phyloP scores from a whole-genome alignment of 1,140 invertebrate genomes.

The Colletes latitarsis region DNA sequence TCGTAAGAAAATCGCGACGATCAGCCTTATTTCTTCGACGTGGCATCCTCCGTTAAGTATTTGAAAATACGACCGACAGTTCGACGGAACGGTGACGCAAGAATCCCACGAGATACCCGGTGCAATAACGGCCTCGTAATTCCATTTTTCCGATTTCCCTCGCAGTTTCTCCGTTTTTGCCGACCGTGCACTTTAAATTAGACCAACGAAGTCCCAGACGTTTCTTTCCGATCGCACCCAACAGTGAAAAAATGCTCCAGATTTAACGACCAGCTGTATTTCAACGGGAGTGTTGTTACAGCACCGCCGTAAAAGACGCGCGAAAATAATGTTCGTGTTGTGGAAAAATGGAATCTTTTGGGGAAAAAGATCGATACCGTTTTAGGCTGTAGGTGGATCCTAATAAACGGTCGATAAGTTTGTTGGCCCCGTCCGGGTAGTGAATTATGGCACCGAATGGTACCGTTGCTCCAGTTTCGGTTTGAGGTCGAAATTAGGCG shows the following conservation, averaged over 20 bases:
- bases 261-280: slow-evolving; percentile 37
- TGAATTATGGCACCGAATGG: slow-evolving; percentile 54
- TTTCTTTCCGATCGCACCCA: neutral
- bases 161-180: neutral
- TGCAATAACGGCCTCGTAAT: neutral
- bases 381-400: slow-evolving; percentile 4
- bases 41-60: too few relatives aligned
- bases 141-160: neutral
- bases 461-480: slow-evolving; percentile 67
- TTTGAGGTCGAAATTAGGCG: slow-evolving; percentile 26
- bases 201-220: too few relatives aligned
- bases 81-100: neutral
- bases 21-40: too few relatives aligned
- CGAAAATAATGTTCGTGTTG: slow-evolving; percentile 4
- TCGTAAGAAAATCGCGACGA: too few relatives aligned
- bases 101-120: neutral
- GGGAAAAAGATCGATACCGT: slow-evolving; percentile 54
- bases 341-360: slow-evolving; percentile 35
- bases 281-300: neutral
- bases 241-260: slow-evolving; percentile 28
- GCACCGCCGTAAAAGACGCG: slow-evolving; percentile 9
- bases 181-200: neutral
- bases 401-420: slow-evolving; percentile 57
- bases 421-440: neutral
- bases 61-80: too few relatives aligned